Evolutionary conservation across 2,888 invertebrate species (phyloP).

Genomic region (Leptopilina syphax): DNA sequence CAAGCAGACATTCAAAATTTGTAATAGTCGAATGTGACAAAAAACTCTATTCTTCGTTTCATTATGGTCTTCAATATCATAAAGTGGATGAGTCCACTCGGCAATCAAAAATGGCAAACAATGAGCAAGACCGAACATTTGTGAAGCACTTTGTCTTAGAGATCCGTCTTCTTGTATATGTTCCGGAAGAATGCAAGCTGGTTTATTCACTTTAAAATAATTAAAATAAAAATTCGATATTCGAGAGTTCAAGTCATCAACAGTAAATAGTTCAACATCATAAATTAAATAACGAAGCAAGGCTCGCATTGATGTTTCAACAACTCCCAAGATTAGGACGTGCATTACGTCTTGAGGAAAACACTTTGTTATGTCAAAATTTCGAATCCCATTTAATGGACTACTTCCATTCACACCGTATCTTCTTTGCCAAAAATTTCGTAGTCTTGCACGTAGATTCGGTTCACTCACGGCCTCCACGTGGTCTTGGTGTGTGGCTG

Average conservation of each 20-base stretch:
- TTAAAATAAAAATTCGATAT: no score
- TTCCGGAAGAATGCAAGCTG: no score
- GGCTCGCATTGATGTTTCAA: constrained; percentile 5
- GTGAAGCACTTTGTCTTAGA: no score
- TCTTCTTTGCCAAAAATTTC: constrained; percentile 48
- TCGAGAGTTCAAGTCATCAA: constrained; percentile 37
- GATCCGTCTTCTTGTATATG: no score
- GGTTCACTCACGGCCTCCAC: constrained; percentile 40
- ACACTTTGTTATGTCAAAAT: constrained; percentile 48
- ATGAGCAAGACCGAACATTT: no score
- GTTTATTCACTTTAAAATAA: no score
- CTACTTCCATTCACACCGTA: constrained; percentile 50
- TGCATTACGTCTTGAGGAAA: constrained; percentile 54
- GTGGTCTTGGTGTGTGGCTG: constrained; percentile 38
- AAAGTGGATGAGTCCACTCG: no score
- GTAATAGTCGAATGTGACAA: no score
- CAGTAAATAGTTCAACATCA: not conserved
- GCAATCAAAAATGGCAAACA: no score
- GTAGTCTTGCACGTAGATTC: not conserved
- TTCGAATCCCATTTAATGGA: constrained; percentile 41
- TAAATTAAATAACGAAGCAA: not conserved
- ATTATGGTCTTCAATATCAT: no score
- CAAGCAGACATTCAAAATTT: no score
- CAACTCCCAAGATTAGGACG: constrained; percentile 48
- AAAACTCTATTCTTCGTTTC: no score